phyloP scores from a whole-genome alignment of 2,797 vertebrate genomes.

The Gymnodraco acuticeps region DNA sequence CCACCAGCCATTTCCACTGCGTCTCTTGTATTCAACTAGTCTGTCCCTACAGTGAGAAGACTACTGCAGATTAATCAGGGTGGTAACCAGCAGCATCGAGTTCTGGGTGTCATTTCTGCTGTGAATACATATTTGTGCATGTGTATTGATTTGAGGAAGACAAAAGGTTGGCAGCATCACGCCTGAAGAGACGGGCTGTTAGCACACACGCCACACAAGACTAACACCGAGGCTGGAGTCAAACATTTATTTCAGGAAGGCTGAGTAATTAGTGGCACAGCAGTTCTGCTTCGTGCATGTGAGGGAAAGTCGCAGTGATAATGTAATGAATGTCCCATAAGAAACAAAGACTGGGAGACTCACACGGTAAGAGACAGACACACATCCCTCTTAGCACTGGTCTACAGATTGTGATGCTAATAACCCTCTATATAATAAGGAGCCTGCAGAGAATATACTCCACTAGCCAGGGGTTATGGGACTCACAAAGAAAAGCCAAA shows the following conservation, averaged over 20 bases:
- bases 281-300: background rate
- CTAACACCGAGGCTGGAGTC: slow-evolving; percentile 1
- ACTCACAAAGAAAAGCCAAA: slow-evolving; percentile 18
- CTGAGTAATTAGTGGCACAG: slow-evolving; percentile 23
- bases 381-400: background rate
- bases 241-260: slow-evolving; percentile 35
- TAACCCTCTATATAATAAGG: background rate
- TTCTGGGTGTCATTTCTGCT: slow-evolving; percentile 30
- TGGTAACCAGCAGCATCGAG: slow-evolving; percentile 38
- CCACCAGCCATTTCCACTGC: slow-evolving; percentile 31
- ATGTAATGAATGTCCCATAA: slow-evolving; percentile 16
- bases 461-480: background rate
- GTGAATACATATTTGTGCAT: slow-evolving; percentile 50
- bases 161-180: slow-evolving; percentile 11
- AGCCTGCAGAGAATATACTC: background rate
- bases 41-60: slow-evolving; percentile 10
- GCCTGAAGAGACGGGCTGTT: slow-evolving; percentile 23
- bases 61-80: slow-evolving; percentile 29
- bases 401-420: slow-evolving; percentile 1
- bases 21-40: slow-evolving; percentile 10
- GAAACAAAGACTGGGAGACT: background rate
- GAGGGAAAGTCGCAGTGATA: background rate
- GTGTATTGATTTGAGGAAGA: slow-evolving; percentile 35
- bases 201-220: slow-evolving; percentile 15
- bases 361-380: background rate